Percentiles rank a stretch among this genome's conserved stretches.
These are phyloP conservation scores for Esox masquinongy DNA, from an alignment of 2,797 vertebrate genomes.

Conservation along the genomic window DNA sequence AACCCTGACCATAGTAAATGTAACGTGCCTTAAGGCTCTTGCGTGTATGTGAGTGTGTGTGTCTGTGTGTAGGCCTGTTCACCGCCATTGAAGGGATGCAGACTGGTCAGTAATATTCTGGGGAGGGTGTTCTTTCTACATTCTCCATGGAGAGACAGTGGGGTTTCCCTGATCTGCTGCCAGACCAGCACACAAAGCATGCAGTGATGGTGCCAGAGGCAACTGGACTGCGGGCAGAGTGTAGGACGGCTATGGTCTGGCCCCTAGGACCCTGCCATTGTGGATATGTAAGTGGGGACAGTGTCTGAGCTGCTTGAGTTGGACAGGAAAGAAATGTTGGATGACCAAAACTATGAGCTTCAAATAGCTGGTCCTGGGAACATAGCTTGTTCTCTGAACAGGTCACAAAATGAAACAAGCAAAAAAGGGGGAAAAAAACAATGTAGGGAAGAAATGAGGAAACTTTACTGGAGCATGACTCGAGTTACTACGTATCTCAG, in stretches of 20 bases:
- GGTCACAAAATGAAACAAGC: slow-evolving; percentile 67
- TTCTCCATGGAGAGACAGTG: slow-evolving; percentile 76
- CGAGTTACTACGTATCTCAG: background rate
- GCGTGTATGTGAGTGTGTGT: slow-evolving; percentile 42
- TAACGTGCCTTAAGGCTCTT: slow-evolving; percentile 41
- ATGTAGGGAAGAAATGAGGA: slow-evolving; percentile 68
- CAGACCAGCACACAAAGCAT: slow-evolving; percentile 77
- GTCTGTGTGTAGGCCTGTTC: slow-evolving; percentile 52
- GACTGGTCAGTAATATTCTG: slow-evolving; percentile 58
- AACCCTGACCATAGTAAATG: slow-evolving; percentile 44
- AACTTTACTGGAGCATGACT: slow-evolving; percentile 40
- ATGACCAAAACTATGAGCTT: slow-evolving; percentile 80
- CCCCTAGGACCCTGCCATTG: slow-evolving; percentile 76
- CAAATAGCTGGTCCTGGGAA: slow-evolving; percentile 80
- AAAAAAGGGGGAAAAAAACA: slow-evolving; percentile 49
- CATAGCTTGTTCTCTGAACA: slow-evolving; percentile 74
- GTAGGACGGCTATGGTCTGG: slow-evolving; percentile 75
- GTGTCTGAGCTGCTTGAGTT: slow-evolving; percentile 71
- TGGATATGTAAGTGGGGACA: slow-evolving; percentile 77
- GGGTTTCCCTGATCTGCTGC: slow-evolving; percentile 74
- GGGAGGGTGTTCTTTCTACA: slow-evolving; percentile 61
- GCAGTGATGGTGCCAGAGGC: slow-evolving; percentile 73
- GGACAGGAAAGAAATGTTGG: slow-evolving; percentile 69
- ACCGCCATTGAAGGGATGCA: slow-evolving; percentile 68
- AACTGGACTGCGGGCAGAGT: slow-evolving; percentile 71